phyloP scores from a whole-genome alignment of 1,140 invertebrate species.

The Drosophila fuyamai region DNA sequence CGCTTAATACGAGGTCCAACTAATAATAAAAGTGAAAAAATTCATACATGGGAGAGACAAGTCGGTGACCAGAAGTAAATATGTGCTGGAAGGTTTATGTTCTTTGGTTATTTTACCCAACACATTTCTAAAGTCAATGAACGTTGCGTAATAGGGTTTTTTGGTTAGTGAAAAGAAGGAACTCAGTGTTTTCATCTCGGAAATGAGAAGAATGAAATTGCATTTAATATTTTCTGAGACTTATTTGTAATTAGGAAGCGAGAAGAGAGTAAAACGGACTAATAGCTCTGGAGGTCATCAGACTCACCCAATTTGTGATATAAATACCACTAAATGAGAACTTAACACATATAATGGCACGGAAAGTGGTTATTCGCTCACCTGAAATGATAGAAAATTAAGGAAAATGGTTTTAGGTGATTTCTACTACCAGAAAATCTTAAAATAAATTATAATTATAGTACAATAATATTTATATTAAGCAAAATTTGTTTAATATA shows the following conservation, averaged over 20 bases:
- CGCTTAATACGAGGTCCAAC: constrained; percentile 62
- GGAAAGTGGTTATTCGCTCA: constrained; percentile 27
- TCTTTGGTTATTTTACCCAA: constrained; percentile 32
- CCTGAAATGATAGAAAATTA: constrained; percentile 42
- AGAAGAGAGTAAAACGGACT: constrained; percentile 24
- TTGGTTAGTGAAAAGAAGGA: constrained; percentile 25
- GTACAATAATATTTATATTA: no score
- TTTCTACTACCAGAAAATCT: neutral
- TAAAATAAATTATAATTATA: no score
- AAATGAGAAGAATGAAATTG: constrained; percentile 81
- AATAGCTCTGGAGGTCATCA: constrained; percentile 51
- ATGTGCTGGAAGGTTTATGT: constrained; percentile 21
- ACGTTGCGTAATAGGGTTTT: constrained; percentile 80
- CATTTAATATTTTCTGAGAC: constrained; percentile 67
- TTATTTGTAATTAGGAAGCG: constrained; percentile 59
- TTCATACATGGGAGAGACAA: constrained; percentile 20
- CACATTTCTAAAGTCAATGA: constrained; percentile 79
- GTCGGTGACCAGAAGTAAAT: constrained; percentile 44
- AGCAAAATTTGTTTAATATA: no score
- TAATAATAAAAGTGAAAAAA: constrained; percentile 80
- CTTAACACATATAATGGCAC: neutral
- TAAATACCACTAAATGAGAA: neutral
- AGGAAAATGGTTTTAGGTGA: neutral
- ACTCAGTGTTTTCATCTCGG: constrained; percentile 37
- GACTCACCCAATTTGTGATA: constrained; percentile 53